These are phyloP conservation scores for Chiloscyllium plagiosum DNA, from an alignment of 2,113 vertebrate genomes.

Conservation along the genomic window DNA sequence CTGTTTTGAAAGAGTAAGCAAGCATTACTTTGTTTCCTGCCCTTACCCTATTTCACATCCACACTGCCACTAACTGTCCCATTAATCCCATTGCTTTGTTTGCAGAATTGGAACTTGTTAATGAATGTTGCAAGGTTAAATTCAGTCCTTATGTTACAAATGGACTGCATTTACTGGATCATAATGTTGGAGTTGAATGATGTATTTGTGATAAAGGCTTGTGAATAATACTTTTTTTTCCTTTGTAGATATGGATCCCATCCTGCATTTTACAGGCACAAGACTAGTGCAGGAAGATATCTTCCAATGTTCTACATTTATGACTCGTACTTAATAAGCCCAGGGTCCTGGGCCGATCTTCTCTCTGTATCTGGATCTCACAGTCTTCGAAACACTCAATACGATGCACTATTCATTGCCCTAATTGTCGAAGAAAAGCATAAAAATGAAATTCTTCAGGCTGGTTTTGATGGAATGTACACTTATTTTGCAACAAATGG, in stretches of 20 bases:
- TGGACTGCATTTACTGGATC: neutral
- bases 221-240: constrained; percentile 42
- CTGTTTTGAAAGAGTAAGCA: neutral
- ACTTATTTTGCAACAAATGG: constrained; percentile 97
- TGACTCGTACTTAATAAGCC: constrained; percentile 85
- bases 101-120: neutral
- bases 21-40: neutral
- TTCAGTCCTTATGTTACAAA: constrained; percentile 24
- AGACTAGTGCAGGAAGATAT: constrained; percentile 66
- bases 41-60: neutral
- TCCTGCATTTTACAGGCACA: constrained; percentile 85
- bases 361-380: constrained; percentile 68
- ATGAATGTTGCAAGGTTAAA: neutral
- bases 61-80: neutral
- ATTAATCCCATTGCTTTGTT: neutral
- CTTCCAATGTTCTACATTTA: constrained; percentile 93
- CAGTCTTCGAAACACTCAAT: constrained; percentile 76
- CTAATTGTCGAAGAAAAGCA: constrained; percentile 91
- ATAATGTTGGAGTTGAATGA: neutral
- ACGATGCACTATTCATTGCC: constrained; percentile 82
- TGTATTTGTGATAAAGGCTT: constrained; percentile 40
- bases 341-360: constrained; percentile 81
- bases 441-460: constrained; percentile 73
- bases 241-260: constrained; percentile 79
- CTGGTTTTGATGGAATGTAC: constrained; percentile 91